A percentile compares a stretch with the other conserved stretches of the same genome.
Conservation (phyloP, 2,888 invertebrate species). For the Clistopyga incitator region DNA sequence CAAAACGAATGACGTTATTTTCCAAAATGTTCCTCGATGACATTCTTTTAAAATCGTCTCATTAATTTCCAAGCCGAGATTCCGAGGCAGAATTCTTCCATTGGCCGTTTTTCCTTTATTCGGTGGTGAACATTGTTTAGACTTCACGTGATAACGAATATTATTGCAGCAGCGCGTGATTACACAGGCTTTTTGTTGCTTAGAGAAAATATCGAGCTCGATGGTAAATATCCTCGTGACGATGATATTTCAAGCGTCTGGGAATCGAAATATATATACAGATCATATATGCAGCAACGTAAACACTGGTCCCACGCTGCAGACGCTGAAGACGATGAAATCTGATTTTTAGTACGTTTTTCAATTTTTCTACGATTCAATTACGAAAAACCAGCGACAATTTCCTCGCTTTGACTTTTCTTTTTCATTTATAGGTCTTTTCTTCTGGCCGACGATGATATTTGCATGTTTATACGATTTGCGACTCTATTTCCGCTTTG, state of each 20-base stretch:
- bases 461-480: no score
- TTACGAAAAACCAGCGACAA: not conserved
- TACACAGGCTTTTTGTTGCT: not conserved
- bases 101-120: not conserved
- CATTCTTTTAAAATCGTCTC: not conserved
- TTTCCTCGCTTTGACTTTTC: not conserved
- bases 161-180: conserved; percentile 6
- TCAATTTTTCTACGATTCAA: not conserved
- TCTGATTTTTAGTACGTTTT: not conserved
- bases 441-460: no score
- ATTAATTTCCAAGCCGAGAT: not conserved
- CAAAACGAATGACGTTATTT: not conserved
- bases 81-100: conserved; percentile 1
- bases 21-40: not conserved
- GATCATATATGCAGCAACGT: conserved; percentile 10
- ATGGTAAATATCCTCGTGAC: conserved; percentile 48
- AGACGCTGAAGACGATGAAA: conserved; percentile 21
- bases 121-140: not conserved
- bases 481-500: no score
- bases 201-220: conserved; percentile 28
- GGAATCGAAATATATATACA: not conserved
- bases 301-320: conserved; percentile 61
- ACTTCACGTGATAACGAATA: not conserved
- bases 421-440: no score
- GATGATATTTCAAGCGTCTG: conserved; percentile 45